phyloP scores from a whole-genome alignment of 1,140 invertebrate genomes.

The Polyergus mexicanus region DNA sequence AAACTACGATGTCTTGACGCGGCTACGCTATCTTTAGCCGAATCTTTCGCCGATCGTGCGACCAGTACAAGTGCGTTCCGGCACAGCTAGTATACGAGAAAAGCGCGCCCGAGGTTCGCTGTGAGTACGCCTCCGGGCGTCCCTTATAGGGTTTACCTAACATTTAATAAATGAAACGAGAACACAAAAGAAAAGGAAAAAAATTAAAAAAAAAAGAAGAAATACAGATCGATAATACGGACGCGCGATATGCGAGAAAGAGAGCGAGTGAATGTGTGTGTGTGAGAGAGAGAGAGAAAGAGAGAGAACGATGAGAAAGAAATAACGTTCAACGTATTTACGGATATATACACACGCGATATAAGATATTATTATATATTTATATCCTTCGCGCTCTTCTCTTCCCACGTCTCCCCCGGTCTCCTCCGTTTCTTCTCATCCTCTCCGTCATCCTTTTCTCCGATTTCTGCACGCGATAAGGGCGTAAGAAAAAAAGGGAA shows the following conservation, averaged over 20 bases:
- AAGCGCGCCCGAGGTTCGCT: slow-evolving; percentile 77
- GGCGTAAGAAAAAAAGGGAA: slow-evolving; percentile 20
- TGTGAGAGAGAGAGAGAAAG: slow-evolving; percentile 23
- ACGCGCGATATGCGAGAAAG: slow-evolving; percentile 62
- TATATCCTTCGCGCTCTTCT: slow-evolving; percentile 73
- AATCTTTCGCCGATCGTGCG: slow-evolving; percentile 79
- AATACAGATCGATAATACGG: slow-evolving; percentile 68
- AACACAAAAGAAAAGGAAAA: slow-evolving; percentile 72
- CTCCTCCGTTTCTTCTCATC: neutral
- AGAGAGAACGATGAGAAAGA: slow-evolving; percentile 59
- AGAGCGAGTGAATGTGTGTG: slow-evolving; percentile 60
- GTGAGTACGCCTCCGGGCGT: slow-evolving; percentile 76
- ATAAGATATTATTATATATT: slow-evolving; percentile 69
- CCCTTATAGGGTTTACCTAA: slow-evolving; percentile 83
- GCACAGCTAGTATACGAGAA: slow-evolving; percentile 87
- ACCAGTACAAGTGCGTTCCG: slow-evolving; percentile 87
- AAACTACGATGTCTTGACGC: neutral
- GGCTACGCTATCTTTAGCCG: slow-evolving; percentile 76
- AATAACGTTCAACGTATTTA: slow-evolving; percentile 76
- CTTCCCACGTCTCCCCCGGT: neutral
- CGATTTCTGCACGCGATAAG: slow-evolving; percentile 39
- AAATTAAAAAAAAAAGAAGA: slow-evolving; percentile 59
- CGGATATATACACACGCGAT: slow-evolving; percentile 59
- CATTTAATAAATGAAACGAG: slow-evolving; percentile 83
- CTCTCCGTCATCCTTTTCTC: neutral